These are phyloP conservation scores for Zalophus californianus DNA, from an alignment of 2,797 vertebrate genomes.

Conservation along the genomic window DNA sequence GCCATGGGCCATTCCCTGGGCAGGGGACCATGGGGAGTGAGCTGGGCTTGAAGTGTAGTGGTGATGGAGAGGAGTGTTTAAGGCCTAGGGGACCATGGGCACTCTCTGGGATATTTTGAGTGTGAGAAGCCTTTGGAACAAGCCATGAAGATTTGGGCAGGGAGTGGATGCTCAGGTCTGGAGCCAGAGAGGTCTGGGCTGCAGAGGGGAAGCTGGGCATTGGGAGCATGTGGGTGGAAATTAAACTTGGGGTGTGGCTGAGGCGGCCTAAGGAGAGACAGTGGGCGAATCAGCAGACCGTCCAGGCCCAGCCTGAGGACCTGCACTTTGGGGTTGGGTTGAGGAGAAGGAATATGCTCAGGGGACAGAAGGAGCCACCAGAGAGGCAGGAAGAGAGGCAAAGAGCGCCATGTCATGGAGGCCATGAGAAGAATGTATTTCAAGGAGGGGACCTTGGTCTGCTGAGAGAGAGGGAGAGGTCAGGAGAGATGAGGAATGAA, in stretches of 20 bases:
- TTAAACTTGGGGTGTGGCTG: neutral
- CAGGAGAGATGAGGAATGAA: neutral
- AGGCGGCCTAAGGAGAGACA: neutral
- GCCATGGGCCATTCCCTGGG: neutral
- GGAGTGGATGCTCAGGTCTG: neutral
- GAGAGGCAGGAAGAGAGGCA: neutral
- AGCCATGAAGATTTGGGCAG: neutral
- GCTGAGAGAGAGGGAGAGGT: neutral
- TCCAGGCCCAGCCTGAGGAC: neutral
- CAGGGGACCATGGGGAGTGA: neutral
- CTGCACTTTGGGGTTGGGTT: neutral
- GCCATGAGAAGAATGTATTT: neutral
- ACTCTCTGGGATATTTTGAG: neutral
- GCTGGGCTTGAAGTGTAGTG: neutral
- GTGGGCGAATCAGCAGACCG: neutral
- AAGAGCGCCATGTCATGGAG: fast-evolving
- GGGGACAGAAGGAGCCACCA: neutral
- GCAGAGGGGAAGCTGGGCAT: neutral
- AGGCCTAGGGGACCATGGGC: neutral
- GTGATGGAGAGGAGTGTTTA: neutral
- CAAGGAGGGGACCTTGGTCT: neutral
- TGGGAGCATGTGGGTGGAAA: too few species aligned
- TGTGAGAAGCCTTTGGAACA: neutral
- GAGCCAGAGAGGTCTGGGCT: neutral
- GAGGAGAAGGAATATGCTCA: neutral